These are phyloP conservation scores for Noctua janthina DNA, from an alignment of 2,888 invertebrate genomes.

Conservation along the genomic window DNA sequence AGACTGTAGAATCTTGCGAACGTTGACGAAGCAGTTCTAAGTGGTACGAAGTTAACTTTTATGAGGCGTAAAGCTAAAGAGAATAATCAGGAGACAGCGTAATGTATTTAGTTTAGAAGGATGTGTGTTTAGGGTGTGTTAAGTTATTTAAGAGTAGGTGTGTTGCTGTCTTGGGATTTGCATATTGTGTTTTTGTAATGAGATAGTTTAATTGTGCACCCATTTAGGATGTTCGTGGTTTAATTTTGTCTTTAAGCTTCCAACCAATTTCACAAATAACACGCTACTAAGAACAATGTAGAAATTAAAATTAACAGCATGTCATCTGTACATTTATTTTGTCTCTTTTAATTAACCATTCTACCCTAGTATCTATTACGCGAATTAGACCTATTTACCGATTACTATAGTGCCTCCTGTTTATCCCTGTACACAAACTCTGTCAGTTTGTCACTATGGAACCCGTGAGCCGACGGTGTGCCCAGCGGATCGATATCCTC, in stretches of 20 bases:
- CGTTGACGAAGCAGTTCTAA: constrained; percentile 3
- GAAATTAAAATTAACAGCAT: not conserved
- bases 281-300: not conserved
- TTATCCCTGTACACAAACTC: constrained; percentile 14
- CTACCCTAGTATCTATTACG: not conserved
- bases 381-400: not conserved
- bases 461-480: constrained; percentile 2
- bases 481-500: constrained; percentile 37
- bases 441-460: constrained; percentile 8
- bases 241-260: not conserved
- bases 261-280: not conserved
- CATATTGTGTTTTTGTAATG: not conserved
- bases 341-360: not conserved
- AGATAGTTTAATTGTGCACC: not conserved
- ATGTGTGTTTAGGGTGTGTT: not conserved
- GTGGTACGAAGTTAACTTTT: constrained; percentile 27
- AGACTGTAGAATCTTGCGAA: not conserved
- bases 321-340: not conserved
- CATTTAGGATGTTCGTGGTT: not conserved
- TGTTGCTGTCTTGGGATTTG: not conserved
- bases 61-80: constrained; percentile 38
- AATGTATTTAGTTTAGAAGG: not conserved
- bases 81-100: constrained; percentile 33
- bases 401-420: not conserved
- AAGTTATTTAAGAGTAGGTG: not conserved